Evolutionary conservation across 2,113 vertebrate species (phyloP).

Genomic region (Plecotus auritus): DNA sequence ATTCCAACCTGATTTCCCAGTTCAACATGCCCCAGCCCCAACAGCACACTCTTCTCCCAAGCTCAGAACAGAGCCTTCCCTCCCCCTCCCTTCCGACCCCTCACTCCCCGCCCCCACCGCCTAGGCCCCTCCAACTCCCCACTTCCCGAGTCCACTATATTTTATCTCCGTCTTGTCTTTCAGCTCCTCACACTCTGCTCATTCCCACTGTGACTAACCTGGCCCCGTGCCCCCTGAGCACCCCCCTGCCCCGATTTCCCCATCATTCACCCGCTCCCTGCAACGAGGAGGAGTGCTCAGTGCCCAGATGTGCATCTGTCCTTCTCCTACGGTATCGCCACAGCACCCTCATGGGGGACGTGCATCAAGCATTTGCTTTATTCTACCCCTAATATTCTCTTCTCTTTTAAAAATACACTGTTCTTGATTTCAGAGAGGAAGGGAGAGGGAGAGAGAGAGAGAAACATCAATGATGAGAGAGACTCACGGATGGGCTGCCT

Average conservation of each 20-base stretch:
- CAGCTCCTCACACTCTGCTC: background rate
- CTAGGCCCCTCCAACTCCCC: background rate
- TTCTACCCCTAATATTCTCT: background rate
- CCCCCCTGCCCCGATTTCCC: background rate
- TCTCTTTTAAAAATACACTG: background rate
- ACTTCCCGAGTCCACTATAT: background rate
- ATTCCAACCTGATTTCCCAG: slow-evolving; percentile 17
- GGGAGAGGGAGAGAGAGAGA: no score
- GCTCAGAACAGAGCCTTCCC: background rate
- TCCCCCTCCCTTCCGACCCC: rapidly evolving
- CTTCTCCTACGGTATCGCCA: rapidly evolving
- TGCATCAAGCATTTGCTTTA: background rate
- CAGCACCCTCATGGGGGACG: background rate
- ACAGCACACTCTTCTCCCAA: background rate
- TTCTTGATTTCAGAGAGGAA: no score
- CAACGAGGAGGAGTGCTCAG: background rate
- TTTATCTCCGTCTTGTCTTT: background rate
- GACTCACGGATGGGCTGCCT: no score
- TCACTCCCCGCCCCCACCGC: no score
- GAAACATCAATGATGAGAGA: no score
- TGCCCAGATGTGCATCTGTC: background rate
- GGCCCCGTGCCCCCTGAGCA: background rate
- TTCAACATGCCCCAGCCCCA: no score
- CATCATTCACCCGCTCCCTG: background rate
- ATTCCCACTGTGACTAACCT: background rate